Evolutionary conservation across 1,140 invertebrate genomes (phyloP).

Genomic region (Theocolax elegans): DNA sequence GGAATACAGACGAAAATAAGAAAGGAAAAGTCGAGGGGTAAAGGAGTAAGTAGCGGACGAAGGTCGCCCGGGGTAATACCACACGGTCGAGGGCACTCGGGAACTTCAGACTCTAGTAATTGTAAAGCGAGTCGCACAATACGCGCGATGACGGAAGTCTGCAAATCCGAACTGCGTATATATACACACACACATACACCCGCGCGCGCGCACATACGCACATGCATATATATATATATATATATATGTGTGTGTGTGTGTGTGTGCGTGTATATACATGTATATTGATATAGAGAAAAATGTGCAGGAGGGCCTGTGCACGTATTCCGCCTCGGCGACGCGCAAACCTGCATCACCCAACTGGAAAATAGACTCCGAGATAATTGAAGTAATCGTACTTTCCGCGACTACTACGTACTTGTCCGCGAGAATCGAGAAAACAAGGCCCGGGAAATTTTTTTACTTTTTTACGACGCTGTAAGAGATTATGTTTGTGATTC

Average conservation of each 20-base stretch:
- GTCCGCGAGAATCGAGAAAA: neutral
- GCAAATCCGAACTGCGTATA: constrained; percentile 7
- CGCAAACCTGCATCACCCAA: neutral
- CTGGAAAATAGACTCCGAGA: constrained; percentile 33
- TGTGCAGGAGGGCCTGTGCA: neutral
- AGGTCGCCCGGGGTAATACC: constrained; percentile 42
- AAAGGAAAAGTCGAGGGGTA: constrained; percentile 11
- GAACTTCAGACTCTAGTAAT: constrained; percentile 41
- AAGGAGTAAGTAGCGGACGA: constrained; percentile 29
- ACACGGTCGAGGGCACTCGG: constrained; percentile 36
- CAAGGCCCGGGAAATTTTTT: too few species aligned
- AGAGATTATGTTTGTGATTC: too few species aligned
- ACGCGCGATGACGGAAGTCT: constrained; percentile 33
- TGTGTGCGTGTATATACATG: constrained; percentile 7
- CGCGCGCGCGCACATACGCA: neutral
- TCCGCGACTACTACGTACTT: neutral
- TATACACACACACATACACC: neutral
- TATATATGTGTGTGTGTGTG: neutral
- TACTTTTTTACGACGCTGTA: too few species aligned
- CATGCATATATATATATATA: too few species aligned
- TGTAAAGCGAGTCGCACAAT: constrained; percentile 25
- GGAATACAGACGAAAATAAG: constrained; percentile 34
- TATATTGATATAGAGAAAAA: neutral
- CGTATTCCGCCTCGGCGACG: too few species aligned
- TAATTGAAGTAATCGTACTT: constrained; percentile 37